Evolutionary conservation across 2,113 vertebrate species (phyloP).

Genomic region (Cygnus buccinator): DNA sequence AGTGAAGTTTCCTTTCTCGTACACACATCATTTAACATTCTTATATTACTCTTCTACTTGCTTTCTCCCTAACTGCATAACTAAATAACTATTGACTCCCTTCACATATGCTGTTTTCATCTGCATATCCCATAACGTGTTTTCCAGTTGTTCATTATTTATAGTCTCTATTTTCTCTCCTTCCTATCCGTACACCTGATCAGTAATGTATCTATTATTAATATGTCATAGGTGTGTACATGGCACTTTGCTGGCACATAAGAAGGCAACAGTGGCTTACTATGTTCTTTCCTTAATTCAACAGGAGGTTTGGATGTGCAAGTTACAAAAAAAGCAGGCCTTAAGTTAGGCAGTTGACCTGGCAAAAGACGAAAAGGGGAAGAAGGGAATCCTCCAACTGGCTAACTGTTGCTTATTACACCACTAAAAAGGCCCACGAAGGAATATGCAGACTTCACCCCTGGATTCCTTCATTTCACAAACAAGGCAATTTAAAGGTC

Average conservation of each 20-base stretch:
- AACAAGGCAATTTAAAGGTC: not conserved
- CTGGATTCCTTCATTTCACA: not conserved
- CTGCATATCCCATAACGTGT: not conserved
- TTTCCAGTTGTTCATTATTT: constrained; percentile 23
- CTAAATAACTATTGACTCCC: not conserved
- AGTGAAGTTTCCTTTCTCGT: not conserved
- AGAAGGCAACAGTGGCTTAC: not conserved
- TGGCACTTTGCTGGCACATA: not conserved
- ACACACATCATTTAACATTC: not conserved
- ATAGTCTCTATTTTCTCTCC: not conserved
- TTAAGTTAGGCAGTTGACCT: not conserved
- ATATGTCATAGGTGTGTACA: not conserved
- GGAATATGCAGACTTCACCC: not conserved
- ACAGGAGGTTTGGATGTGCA: not conserved
- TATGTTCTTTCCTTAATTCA: not conserved
- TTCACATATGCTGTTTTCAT: not conserved
- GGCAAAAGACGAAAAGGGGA: not conserved
- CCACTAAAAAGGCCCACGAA: not conserved
- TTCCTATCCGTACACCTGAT: not conserved
- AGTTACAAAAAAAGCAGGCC: not conserved
- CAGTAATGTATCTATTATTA: not conserved
- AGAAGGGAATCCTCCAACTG: not conserved
- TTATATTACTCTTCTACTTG: not conserved
- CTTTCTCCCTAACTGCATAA: not conserved
- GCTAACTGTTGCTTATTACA: not conserved